Evolutionary conservation across 2,113 vertebrate genomes (phyloP), one percentile per base, ranked within the genome.

Genomic region (Brachyistius frenatus): DNA sequence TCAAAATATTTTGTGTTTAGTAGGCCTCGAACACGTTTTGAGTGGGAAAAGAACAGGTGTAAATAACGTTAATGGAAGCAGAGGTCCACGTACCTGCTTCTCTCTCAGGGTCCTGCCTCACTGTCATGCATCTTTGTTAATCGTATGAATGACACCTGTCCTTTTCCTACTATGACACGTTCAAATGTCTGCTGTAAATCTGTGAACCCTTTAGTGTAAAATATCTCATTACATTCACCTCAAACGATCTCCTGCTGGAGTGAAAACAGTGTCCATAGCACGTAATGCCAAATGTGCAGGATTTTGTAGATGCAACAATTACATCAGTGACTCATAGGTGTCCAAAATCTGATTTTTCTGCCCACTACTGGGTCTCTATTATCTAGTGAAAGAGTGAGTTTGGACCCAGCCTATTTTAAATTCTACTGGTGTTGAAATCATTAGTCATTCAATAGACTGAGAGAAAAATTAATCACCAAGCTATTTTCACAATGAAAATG

Each of bases 171-270:
- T 53, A 5, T 41, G 37, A 58, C 44, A 9, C n/a, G 23, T 56
- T 52, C 57, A 67, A 52, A 64, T 66, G 54, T 71, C 49, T 31
- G 35, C 62, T 66, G 66, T 63, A 44, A 70, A 58, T 44, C 41
- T 44, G 41, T 44, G 10, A 44, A 44, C 4, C 41, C 2, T 44
- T 44, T 11, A 44, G 41, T 44, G 41, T 13, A 5, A 44, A 44
- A 44, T 11, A 13, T 44, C 41, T 9, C 41, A 44, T 44, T 10
- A 44, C 10, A 44, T 44, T 44, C 41, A 11, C 41, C 41, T 13
- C 10, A 44, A 44, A 23, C 23, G 23, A 23, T 23, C 23, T 23
- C 23, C 23, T 23, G 23, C 23, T 23, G 10, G 41, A 44, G 2
- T 44, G 41, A 44, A 44, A 2, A 41, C 1, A 41, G 6, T 7